Evolutionary conservation across 2,888 invertebrate genomes (phyloP).

Genomic region (Baronia brevicornis): DNA sequence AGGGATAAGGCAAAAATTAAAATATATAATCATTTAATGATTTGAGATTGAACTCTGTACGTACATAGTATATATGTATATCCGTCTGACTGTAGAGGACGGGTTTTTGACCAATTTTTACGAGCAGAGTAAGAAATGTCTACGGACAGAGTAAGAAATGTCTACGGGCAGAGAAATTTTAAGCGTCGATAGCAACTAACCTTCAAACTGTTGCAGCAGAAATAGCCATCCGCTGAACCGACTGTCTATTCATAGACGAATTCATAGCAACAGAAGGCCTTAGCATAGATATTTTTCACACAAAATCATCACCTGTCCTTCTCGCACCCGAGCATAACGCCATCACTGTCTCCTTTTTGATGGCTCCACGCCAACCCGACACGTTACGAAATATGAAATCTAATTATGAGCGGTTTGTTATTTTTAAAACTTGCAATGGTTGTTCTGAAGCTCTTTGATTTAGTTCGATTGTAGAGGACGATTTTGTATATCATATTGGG

Average conservation of each 20-base stretch:
- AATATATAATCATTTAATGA: no score
- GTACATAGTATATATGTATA: no score
- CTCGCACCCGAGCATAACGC: conserved; percentile 48
- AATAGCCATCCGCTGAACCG: conserved; percentile 51
- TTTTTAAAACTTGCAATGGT: conserved; percentile 34
- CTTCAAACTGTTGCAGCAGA: conserved; percentile 53
- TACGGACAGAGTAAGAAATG: conserved; percentile 2
- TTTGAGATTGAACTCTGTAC: no score
- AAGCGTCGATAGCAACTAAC: conserved; percentile 37
- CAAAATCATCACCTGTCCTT: conserved; percentile 64
- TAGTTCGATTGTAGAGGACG: conserved; percentile 5
- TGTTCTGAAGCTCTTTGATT: conserved; percentile 18
- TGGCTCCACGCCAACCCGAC: conserved; percentile 59
- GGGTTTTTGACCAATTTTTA: no score
- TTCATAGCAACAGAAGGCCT: conserved; percentile 64
- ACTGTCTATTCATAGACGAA: conserved; percentile 57
- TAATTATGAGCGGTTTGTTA: conserved; percentile 53
- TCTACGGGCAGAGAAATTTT: conserved; percentile 10
- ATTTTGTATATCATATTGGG: neutral
- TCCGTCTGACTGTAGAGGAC: no score
- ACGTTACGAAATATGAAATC: conserved; percentile 70
- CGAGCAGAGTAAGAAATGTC: no score
- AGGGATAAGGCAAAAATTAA: no score
- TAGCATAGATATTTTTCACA: conserved; percentile 74
- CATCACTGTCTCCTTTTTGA: conserved; percentile 49